These are phyloP conservation scores for roundworm (Caenorhabditis elegans) DNA, from an alignment of 1,140 invertebrate genomes.

Conservation along the genomic window WBcel235 BX284604.4:8190501-8191000, in stretches of 20 bases:
- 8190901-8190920: conserved; percentile 51
- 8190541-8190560: too few species aligned
- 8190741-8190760: background rate
- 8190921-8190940: conserved; percentile 52
- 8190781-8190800: background rate
- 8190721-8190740: background rate
- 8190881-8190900: conserved; percentile 50
- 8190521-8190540: too few species aligned
- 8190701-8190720: background rate
- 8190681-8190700: too few species aligned
- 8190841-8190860: conserved; percentile 49
- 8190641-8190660: too few species aligned
- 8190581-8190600: too few species aligned
- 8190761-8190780: background rate
- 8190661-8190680: too few species aligned
- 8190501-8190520: too few species aligned
- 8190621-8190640: too few species aligned
- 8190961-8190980: conserved; percentile 55
- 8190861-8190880: conserved; percentile 49
- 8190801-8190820: conserved; percentile 44
- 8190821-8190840: conserved; percentile 53
- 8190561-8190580: too few species aligned
- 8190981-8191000: background rate
- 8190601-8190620: too few species aligned
- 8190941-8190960: conserved; percentile 55